Conservation (phyloP, 1,140 invertebrate genomes). For the Onthophagus taurus region DNA sequence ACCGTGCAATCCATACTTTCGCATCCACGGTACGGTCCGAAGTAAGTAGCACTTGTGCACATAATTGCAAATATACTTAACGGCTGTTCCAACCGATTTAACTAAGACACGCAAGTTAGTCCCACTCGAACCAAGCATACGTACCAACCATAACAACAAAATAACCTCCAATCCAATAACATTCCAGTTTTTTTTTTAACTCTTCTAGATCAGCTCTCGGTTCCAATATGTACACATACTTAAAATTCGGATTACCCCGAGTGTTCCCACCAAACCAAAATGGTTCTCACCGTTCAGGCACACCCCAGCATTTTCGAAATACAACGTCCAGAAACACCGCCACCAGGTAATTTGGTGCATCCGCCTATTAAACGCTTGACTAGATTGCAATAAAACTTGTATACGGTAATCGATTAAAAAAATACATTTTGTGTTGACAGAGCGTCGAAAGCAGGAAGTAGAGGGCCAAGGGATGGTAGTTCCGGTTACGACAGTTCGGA, state of each 20-base stretch:
- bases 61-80: no score
- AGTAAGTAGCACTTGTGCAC: constrained; percentile 59
- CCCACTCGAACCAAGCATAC: no score
- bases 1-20: constrained; percentile 90
- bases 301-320: constrained; percentile 37
- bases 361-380: not conserved
- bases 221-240: constrained; percentile 84
- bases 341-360: constrained; percentile 6
- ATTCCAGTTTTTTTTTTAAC: not conserved
- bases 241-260: constrained; percentile 85
- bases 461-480: constrained; percentile 49
- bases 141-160: constrained; percentile 1
- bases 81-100: no score
- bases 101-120: no score
- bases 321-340: constrained; percentile 2
- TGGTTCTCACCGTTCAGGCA: constrained; percentile 48
- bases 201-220: constrained; percentile 61
- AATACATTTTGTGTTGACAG: constrained; percentile 31
- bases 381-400: not conserved
- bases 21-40: constrained; percentile 79
- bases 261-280: constrained; percentile 73
- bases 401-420: no score
- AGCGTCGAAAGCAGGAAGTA: constrained; percentile 35
- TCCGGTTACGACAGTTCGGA: constrained; percentile 81
- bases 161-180: not conserved